Percentiles rank a stretch among this genome's conserved stretches.
Conservation (phyloP, 2,797 vertebrate species). For the Sciurus carolinensis region DNA sequence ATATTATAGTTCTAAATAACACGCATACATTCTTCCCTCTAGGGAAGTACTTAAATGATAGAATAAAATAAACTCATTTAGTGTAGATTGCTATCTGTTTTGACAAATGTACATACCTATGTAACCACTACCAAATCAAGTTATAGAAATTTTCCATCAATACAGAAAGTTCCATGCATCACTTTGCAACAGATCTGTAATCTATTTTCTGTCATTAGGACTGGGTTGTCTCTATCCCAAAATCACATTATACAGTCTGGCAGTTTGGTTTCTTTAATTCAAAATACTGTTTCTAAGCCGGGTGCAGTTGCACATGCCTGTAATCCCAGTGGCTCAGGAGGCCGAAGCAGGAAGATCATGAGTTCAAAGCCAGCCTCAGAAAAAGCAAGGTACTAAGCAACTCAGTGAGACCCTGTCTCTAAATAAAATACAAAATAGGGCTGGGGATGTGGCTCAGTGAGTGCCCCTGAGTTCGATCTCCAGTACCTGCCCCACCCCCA, state of each 20-base stretch:
- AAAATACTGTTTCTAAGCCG: background rate
- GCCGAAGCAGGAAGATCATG: no score
- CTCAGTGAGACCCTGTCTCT: no score
- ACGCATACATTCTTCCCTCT: background rate
- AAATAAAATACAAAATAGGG: no score
- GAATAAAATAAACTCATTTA: background rate
- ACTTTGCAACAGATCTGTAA: background rate
- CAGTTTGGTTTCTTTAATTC: background rate
- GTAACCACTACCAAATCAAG: background rate
- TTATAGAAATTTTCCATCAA: background rate
- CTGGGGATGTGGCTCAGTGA: no score
- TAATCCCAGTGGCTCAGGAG: no score
- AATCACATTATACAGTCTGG: background rate
- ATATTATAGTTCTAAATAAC: conserved; percentile 4
- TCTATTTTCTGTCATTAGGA: background rate
- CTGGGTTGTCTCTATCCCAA: background rate
- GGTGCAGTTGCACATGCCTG: no score
- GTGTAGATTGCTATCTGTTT: background rate
- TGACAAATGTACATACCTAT: background rate
- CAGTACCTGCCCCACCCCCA: no score
- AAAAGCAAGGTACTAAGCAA: no score
- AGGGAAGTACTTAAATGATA: background rate
- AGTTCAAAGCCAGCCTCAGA: no score
- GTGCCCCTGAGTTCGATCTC: no score
- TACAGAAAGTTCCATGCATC: background rate